Conservation (phyloP, 2,113 vertebrate genomes). For the Rhinoptilus africanus region DNA sequence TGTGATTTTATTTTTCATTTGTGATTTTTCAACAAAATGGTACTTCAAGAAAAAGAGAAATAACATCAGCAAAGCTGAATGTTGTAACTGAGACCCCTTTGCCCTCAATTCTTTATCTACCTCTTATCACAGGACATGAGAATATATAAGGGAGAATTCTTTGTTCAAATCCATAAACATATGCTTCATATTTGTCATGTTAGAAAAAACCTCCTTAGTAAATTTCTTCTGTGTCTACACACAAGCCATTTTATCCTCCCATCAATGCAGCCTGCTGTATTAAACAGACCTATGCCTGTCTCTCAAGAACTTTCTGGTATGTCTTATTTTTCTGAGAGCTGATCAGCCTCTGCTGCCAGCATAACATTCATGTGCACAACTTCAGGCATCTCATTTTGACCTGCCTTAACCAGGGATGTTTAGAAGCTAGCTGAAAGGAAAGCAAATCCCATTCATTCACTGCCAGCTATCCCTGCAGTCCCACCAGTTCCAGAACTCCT, state of each 20-base stretch:
- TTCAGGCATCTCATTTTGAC: slow-evolving; percentile 16
- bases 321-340: slow-evolving; percentile 14
- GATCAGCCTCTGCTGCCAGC: not conserved
- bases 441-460: slow-evolving; percentile 4
- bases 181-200: not conserved
- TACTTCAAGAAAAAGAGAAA: not conserved
- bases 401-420: not conserved
- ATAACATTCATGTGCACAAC: not conserved
- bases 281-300: not conserved
- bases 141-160: not conserved
- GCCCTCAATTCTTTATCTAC: not conserved
- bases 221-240: not conserved
- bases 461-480: slow-evolving; percentile 30
- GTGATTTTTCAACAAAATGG: not conserved
- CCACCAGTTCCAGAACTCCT: slow-evolving; percentile 22
- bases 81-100: not conserved
- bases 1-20: not conserved
- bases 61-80: not conserved
- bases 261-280: not conserved
- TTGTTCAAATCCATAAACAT: not conserved
- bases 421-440: slow-evolving; percentile 8
- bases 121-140: not conserved
- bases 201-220: not conserved
- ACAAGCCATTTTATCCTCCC: not conserved
- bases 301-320: not conserved